Evolutionary conservation across 2,888 invertebrate genomes (phyloP), one percentile per base, ranked within the genome.

Genomic region (Papilio elwesi): DNA sequence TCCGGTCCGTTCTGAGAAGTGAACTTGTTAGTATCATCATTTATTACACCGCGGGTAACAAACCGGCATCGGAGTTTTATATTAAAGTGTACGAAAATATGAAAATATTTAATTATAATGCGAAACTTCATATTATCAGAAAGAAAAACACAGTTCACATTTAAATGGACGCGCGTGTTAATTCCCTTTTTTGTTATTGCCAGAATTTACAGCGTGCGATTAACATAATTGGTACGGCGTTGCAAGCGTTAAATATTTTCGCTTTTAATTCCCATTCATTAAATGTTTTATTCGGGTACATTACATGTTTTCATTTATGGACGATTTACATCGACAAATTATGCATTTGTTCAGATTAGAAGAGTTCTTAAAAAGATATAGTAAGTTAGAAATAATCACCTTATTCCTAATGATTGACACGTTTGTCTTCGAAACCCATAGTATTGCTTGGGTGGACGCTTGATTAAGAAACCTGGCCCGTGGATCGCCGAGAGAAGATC

Each of bases 11-110:
- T 91, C 91, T 79, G 83, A 89, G 92, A 92, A 91, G 76, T 79
- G 83, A 80, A 85, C 90, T 87, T 88, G 90, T 91, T 89, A 87
- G 89, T 89, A 86, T 85, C 87, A 87, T 85, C 91, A 91, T 91
- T 91, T 91, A 91, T 91, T 87, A 90, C 89, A 82, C 91, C 86
- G 84, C 87, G 84, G 90, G 89, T 82, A 84, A 82, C 85, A 80
- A 64, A 55, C 77, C 79, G 76, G 49, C 68, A 13, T 52, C 55
- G 38, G 78, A 79, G 81, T 82, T 65, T 73, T 75, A 59, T 55
- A 76, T 75, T 76, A 80, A 82, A 83, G 79, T 80, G 77, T 78
- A 80, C 82, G 76, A 80, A 83, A 84, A 83, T 59, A 59, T 85
- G 83, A 82, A 85, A 85, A 85, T 80, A 83, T 80, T 76, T 75